Evolutionary conservation across 1,140 invertebrate genomes (phyloP), one percentile per base, ranked within the genome.

Genomic region (Lordiphosa clarofinis): DNA sequence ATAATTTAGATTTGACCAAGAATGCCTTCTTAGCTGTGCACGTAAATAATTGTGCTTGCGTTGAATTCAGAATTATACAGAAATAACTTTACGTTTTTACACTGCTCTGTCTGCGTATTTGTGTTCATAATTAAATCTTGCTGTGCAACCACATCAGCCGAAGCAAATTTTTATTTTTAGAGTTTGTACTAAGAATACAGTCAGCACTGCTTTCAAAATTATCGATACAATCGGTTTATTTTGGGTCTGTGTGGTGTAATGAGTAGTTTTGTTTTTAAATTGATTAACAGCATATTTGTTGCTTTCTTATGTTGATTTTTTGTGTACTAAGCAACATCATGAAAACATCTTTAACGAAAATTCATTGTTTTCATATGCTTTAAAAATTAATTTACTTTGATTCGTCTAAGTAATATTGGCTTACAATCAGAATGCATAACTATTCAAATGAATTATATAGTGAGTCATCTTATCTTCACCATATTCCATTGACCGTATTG

Each of bases 401-500:
- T 19, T 19, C 19, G 19, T 19, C 19, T 19, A 19, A 15, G 15
- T 15, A 15, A 19, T 19, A 3, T 19, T 19, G 19, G 3, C 19
- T 19, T 28, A 28, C 28, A 31, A 31, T 31, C 28, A 63, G 24
- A 11, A 76, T 76, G 73, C 62, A 68, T 55, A 6, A 53, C 0
- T 55, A 37, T 15, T 42, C 63, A 11, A 39, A 38, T 11, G 10
- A 33, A 24, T 36, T 47, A 21, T 57, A 31, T 28, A 48, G 35
- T 53, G 70, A 74, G 10, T 11, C 56, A 4, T 65, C 50, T 46
- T 35, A 60, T 6, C 79, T 68, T 38, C 63, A 67, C 67, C 62
- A 88, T 59, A 87, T 88, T 54, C 87, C 87, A 5, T 33, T 88
- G 37, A 88, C 87, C 10, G 87, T 88, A 15, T 70, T 88, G 36